A percentile compares a stretch with the other conserved stretches of the same genome.
These are phyloP conservation scores for Anisognathus igniventris DNA, from an alignment of 2,797 vertebrate species.

Conservation along the genomic window DNA sequence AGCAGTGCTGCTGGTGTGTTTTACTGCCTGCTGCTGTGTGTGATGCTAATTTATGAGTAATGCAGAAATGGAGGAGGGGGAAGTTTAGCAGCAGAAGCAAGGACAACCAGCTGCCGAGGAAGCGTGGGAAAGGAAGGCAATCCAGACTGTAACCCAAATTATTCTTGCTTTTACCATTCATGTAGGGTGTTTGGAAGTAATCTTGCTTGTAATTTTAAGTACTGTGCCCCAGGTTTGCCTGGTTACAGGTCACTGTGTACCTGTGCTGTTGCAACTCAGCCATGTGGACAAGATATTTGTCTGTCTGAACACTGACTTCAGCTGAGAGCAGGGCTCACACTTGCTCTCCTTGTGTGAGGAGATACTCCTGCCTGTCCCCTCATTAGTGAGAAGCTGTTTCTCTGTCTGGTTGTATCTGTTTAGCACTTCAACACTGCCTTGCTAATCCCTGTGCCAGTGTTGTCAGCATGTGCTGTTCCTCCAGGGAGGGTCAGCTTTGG, in stretches of 20 bases:
- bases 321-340: background rate
- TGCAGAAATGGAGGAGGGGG: background rate
- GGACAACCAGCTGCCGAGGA: background rate
- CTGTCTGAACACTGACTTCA: background rate
- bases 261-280: background rate
- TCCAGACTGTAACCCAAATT: background rate
- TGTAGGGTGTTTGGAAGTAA: background rate
- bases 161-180: background rate
- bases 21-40: slow-evolving; percentile 18
- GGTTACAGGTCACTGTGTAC: background rate
- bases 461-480: background rate
- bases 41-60: slow-evolving; percentile 13
- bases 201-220: background rate
- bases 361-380: background rate
- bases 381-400: background rate
- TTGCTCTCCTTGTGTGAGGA: background rate
- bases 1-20: background rate
- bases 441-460: background rate
- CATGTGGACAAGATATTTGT: background rate
- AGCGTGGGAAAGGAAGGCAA: background rate
- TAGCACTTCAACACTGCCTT: slow-evolving; percentile 1
- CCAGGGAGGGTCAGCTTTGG: background rate
- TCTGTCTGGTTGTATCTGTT: background rate
- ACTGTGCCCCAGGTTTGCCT: background rate
- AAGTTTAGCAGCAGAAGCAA: background rate